These are phyloP conservation scores for Astyanax mexicanus DNA, from an alignment of 2,797 vertebrate genomes.

Conservation along the genomic window DNA sequence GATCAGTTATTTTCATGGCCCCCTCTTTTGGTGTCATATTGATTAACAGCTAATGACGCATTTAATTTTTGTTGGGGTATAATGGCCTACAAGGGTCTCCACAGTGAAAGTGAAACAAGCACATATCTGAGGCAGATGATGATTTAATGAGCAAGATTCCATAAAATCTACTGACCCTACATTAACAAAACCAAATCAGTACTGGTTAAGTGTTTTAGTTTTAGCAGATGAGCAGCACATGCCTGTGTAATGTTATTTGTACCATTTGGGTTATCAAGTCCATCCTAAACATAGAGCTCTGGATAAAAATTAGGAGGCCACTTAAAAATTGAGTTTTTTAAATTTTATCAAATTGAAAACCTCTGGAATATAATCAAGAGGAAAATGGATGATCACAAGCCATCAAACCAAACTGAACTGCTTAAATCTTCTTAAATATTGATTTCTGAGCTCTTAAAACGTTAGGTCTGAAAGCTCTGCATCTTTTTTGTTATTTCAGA, in stretches of 20 bases:
- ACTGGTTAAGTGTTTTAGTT: constrained; percentile 2
- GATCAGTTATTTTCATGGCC: constrained; percentile 50
- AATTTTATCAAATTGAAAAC: no score
- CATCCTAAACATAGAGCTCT: constrained; percentile 23
- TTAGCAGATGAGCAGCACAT: constrained; percentile 29
- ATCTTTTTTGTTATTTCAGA: no score
- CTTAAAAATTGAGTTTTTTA: no score
- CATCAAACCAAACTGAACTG: no score
- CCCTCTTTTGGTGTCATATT: constrained; percentile 63
- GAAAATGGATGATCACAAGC: no score
- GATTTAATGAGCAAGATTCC: background rate
- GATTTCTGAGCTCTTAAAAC: no score
- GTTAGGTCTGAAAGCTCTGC: no score
- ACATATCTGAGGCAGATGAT: constrained; percentile 55
- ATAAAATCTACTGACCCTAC: constrained; percentile 5
- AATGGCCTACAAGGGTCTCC: constrained; percentile 61
- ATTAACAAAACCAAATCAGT: constrained; percentile 7
- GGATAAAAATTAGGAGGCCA: no score
- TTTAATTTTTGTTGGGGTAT: constrained; percentile 64
- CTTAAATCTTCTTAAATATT: no score
- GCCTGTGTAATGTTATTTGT: constrained; percentile 27
- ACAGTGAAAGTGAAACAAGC: constrained; percentile 66
- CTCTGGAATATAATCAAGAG: no score
- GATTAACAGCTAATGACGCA: constrained; percentile 66
- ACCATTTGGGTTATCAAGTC: constrained; percentile 7